Evolutionary conservation across 2,888 invertebrate genomes (phyloP).

Genomic region (Conops quadrifasciatus): DNA sequence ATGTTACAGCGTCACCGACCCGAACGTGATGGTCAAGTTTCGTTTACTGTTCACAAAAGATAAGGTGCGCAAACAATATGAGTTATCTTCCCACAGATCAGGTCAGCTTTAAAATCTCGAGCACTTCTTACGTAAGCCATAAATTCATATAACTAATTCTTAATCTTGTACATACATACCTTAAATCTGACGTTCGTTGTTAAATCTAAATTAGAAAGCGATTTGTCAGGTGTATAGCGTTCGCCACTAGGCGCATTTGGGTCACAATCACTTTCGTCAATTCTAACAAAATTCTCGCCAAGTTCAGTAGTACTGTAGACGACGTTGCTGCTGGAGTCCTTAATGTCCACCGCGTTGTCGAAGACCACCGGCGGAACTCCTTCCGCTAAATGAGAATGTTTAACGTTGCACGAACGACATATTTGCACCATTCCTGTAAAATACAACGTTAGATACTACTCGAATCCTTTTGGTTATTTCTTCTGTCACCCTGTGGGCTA

Average conservation of each 20-base stretch:
- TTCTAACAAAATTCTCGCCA: slow-evolving; percentile 29
- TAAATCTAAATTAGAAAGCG: slow-evolving; percentile 62
- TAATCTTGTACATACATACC: slow-evolving; percentile 56
- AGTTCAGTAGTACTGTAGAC: not conserved
- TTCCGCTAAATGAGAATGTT: slow-evolving; percentile 68
- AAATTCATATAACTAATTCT: not conserved
- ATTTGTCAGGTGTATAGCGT: slow-evolving; percentile 62
- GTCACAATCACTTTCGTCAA: slow-evolving; percentile 34
- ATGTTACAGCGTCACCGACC: no score
- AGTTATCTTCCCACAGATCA: no score
- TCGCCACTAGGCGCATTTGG: slow-evolving; percentile 47
- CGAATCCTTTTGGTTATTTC: not conserved
- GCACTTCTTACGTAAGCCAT: no score
- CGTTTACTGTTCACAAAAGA: no score
- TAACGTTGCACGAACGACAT: slow-evolving; percentile 86
- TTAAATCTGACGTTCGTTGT: slow-evolving; percentile 64
- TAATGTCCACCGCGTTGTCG: slow-evolving; percentile 14
- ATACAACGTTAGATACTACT: slow-evolving; percentile 30
- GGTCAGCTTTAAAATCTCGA: not conserved
- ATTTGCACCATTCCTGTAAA: slow-evolving; percentile 81
- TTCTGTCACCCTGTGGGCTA: slow-evolving; percentile 80
- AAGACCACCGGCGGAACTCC: slow-evolving; percentile 57
- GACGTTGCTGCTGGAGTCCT: not conserved
- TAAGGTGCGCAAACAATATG: no score
- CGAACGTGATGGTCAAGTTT: no score